Conservation (phyloP, 2,888 invertebrate genomes). For the Limnephilus rhombicus region DNA sequence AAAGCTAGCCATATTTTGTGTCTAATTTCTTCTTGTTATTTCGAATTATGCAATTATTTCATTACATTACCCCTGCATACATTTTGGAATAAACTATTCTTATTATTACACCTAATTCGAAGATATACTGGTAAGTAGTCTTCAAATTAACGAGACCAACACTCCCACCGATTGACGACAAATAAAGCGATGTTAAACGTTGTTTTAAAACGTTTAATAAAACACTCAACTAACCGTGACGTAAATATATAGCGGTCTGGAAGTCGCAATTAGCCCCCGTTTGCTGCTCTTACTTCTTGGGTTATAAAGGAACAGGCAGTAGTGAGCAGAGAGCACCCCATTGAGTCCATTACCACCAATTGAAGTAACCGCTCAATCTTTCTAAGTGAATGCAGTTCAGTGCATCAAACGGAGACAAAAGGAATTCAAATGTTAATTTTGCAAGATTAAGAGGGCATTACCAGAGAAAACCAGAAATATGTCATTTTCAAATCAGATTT, state of each 20-base stretch:
- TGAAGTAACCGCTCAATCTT: conserved; percentile 26
- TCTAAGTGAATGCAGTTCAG: not conserved
- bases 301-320: not conserved
- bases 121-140: not conserved
- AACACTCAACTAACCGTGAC: conserved; percentile 30
- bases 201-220: conserved; percentile 21
- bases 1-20: no score
- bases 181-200: conserved; percentile 10
- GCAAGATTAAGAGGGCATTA: no score
- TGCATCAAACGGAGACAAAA: not conserved
- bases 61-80: no score
- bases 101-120: not conserved
- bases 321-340: not conserved
- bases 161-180: conserved; percentile 1
- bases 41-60: no score
- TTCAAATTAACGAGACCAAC: not conserved
- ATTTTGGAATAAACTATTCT: no score
- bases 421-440: not conserved
- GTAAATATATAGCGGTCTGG: conserved; percentile 19
- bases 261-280: not conserved
- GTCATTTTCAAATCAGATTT: no score
- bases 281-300: not conserved
- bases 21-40: no score
- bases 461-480: no score
- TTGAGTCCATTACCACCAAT: conserved; percentile 24